Conservation (phyloP, 23 tunicate genomes). For the Ascidia mentula region DNA sequence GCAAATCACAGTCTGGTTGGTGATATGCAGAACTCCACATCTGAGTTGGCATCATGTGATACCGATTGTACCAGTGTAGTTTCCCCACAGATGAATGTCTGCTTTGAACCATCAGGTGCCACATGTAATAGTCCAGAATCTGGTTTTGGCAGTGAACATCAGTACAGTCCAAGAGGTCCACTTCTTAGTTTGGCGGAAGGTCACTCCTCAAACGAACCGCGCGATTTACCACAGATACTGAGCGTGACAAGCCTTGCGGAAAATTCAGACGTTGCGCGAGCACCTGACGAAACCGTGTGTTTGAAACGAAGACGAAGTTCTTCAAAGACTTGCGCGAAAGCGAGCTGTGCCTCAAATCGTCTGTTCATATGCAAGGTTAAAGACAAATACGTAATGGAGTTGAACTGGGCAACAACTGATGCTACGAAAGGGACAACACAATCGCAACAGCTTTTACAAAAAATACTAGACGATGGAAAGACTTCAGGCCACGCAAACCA, state of each 20-base stretch:
- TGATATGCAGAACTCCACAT: too few species aligned
- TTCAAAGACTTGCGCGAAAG: not conserved
- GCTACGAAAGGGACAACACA: not conserved
- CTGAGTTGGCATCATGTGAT: too few species aligned
- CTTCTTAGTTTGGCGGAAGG: not conserved
- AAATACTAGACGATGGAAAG: not conserved
- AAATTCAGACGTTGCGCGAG: not conserved
- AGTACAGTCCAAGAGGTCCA: slow-evolving; percentile 27
- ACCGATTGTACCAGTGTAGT: too few species aligned
- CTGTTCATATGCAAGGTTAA: not conserved
- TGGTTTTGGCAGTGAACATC: slow-evolving; percentile 73
- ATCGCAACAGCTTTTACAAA: not conserved
- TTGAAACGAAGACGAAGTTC: too few species aligned
- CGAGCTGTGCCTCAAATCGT: not conserved
- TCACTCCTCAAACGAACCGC: not conserved
- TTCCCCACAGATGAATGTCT: slow-evolving; percentile 19
- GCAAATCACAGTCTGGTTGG: too few species aligned
- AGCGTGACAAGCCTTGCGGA: slow-evolving; percentile 11
- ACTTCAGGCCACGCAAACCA: not conserved
- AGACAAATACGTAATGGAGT: not conserved
- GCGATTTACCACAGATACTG: not conserved
- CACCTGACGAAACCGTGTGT: too few species aligned
- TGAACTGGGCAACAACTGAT: not conserved
- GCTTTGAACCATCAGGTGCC: not conserved
- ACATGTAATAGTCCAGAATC: slow-evolving; percentile 57